phyloP scores from a whole-genome alignment of 2,797 vertebrate species.

The Rhinichthys osculus region DNA sequence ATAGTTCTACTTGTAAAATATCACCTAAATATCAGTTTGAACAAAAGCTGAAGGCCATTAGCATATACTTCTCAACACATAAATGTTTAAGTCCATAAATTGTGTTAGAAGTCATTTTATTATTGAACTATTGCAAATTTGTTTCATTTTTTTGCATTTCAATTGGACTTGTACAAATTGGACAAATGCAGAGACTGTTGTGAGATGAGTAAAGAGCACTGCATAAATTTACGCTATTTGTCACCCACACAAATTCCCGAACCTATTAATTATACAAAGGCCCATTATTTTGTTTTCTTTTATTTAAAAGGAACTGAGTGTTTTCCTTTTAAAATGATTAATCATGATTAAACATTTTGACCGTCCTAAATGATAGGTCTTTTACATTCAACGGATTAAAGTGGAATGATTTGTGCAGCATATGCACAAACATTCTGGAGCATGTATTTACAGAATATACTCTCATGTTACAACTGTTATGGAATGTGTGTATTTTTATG shows the following conservation, averaged over 20 bases:
- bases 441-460: conserved; percentile 44
- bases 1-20: not conserved
- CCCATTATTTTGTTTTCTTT: conserved; percentile 8
- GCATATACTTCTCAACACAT: not conserved
- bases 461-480: conserved; percentile 53
- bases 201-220: conserved; percentile 11
- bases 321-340: not conserved
- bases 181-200: conserved; percentile 21
- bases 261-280: conserved; percentile 10
- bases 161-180: conserved; percentile 14
- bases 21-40: not conserved
- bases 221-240: conserved; percentile 19
- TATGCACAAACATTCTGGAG: conserved; percentile 20
- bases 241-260: conserved; percentile 31
- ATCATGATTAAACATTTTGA: not conserved
- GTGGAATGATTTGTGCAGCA: conserved; percentile 22
- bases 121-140: not conserved
- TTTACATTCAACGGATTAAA: conserved; percentile 1
- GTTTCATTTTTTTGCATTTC: not conserved
- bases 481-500: conserved; percentile 51
- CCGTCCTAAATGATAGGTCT: not conserved
- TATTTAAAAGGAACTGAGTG: not conserved
- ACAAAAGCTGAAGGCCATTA: not conserved
- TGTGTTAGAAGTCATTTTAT: not conserved
- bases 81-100: too few relatives aligned